Conservation (phyloP, 2,113 vertebrate species). For the Periophthalmus modestus region DNA sequence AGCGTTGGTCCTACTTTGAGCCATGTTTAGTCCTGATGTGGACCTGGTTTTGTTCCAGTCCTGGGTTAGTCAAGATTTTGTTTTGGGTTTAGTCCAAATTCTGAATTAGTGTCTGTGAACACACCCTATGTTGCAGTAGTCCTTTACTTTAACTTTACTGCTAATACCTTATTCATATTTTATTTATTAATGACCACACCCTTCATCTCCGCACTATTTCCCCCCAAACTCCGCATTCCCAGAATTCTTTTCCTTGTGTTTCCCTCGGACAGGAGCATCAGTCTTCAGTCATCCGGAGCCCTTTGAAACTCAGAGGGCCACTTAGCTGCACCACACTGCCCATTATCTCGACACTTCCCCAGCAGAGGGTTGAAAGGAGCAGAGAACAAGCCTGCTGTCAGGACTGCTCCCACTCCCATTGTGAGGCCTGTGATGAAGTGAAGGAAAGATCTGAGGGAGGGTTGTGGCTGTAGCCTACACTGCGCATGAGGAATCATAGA, state of each 20-base stretch:
- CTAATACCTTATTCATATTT: too few species aligned
- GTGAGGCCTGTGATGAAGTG: constrained; percentile 4
- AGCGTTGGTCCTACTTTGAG: too few species aligned
- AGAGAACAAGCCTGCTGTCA: background rate
- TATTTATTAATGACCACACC: too few species aligned
- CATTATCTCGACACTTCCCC: background rate
- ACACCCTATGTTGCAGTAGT: too few species aligned
- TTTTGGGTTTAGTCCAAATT: too few species aligned
- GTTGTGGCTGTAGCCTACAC: background rate
- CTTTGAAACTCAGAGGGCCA: background rate
- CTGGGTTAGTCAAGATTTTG: too few species aligned
- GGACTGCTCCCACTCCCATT: background rate
- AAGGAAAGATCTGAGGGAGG: background rate
- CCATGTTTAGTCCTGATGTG: too few species aligned
- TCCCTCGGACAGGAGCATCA: background rate
- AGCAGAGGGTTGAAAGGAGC: background rate
- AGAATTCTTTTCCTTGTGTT: background rate
- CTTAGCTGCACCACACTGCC: background rate
- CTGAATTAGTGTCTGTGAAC: too few species aligned
- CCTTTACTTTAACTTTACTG: too few species aligned
- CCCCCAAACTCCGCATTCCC: background rate
- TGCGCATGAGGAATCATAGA: background rate
- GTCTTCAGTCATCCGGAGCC: background rate
- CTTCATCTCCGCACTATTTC: background rate
- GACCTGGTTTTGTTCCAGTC: too few species aligned